Percentiles rank a stretch among this genome's conserved stretches.
Evolutionary conservation across 2,888 invertebrate species (phyloP).

Genomic region (Mythimna loreyi): DNA sequence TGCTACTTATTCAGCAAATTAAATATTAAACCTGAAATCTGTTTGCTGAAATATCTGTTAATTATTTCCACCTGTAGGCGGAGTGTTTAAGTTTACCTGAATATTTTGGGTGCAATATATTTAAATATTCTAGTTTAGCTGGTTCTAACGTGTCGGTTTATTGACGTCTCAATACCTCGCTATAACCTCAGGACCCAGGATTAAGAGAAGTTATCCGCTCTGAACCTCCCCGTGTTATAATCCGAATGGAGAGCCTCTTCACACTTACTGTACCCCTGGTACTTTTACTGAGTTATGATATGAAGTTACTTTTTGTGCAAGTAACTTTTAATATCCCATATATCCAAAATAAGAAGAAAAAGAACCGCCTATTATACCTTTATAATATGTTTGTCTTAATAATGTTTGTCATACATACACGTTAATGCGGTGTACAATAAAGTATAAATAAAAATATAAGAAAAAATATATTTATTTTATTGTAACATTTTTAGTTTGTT

Average conservation of each 20-base stretch:
- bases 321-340: not conserved
- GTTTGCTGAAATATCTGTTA: conserved; percentile 3
- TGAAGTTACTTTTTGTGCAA: conserved; percentile 17
- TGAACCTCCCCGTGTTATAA: conserved; percentile 80
- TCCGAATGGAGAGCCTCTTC: conserved; percentile 75
- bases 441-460: too few species aligned
- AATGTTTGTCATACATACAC: too few species aligned
- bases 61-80: not conserved
- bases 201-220: conserved; percentile 77
- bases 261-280: conserved; percentile 73
- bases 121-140: conserved; percentile 74
- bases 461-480: too few species aligned
- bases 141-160: conserved; percentile 78
- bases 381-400: too few species aligned
- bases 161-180: conserved; percentile 80
- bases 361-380: too few species aligned
- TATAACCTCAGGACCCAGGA: conserved; percentile 80
- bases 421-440: too few species aligned
- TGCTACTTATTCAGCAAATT: not conserved
- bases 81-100: conserved; percentile 22
- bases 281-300: conserved; percentile 59
- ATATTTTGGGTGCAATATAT: conserved; percentile 55
- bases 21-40: conserved; percentile 18
- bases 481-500: too few species aligned
- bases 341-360: too few species aligned